Evolutionary conservation across 2,888 invertebrate genomes (phyloP), one percentile per base, ranked within the genome.

Genomic region (Branchellion lobata): DNA sequence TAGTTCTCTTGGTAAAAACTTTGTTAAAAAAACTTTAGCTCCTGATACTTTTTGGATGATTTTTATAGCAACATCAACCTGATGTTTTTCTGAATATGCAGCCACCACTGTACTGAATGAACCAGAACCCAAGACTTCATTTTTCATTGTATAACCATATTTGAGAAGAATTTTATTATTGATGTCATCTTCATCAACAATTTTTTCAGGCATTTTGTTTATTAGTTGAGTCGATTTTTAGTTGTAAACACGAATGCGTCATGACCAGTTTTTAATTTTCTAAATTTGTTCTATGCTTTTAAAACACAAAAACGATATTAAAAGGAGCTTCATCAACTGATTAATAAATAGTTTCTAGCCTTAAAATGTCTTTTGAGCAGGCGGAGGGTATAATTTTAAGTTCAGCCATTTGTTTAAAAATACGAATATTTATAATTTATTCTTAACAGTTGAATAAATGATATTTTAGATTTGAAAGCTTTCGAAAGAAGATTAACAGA

Each of bases 401-500:
- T 5, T 72, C 34, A 29, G 8, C 5, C 27, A 47, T 47, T 40
- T 74, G n/a, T 34, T 51, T 40, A n/a, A 21, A 77, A 31, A 2
- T 77, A 65, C 33, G 34, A 57, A 29, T 36, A 31, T n/a, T 57
- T 24, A 34, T 65, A 47, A 27, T 31, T 29, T 21, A 53, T 27
- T 8, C 29, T 29, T 47, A 53, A 27, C 2, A 34, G n/a, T n/a
- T 27, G 27, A 73, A 40, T 18, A 36, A 21, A 40, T 21, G 18
- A 24, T 69, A 5, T 72, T 11, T 79, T 83, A 87, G 98, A 99
- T 91, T 90, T 99, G 84, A 98, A 97, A 89, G 97, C 97, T 57
- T 98, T 98, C 88, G 98, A 99, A 89, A 91, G 97, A 83, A 91
- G 98, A 79, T 90, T 99, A 33, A 98, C 96, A 0, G 98, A 99